Evolutionary conservation across 2,888 invertebrate genomes (phyloP).

Genomic region (Blastobasis adustella): DNA sequence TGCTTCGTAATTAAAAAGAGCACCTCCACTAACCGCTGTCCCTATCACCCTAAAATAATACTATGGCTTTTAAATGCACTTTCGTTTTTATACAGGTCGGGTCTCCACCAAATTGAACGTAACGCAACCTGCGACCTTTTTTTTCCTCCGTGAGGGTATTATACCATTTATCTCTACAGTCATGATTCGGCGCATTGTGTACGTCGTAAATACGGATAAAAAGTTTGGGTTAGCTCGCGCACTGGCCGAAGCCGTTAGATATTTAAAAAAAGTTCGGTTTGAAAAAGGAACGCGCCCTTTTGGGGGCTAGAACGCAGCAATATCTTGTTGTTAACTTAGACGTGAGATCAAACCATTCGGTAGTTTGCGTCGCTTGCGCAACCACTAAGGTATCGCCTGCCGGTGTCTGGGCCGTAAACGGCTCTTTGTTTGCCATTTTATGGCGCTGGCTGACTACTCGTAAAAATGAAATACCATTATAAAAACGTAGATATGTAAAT

Average conservation of each 20-base stretch:
- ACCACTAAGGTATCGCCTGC: conserved; percentile 6
- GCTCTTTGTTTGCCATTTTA: conserved; percentile 11
- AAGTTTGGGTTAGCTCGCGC: conserved; percentile 24
- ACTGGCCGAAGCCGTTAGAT: conserved; percentile 34
- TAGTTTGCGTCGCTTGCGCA: conserved; percentile 7
- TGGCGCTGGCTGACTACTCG: conserved; percentile 3
- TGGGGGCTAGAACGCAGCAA: not conserved
- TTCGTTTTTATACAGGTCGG: conserved; percentile 53
- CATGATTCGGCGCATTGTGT: conserved; percentile 61
- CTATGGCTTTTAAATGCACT: conserved; percentile 36
- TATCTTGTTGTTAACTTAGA: too few species aligned
- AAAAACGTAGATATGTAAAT: not conserved
- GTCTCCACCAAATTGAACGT: conserved; percentile 48
- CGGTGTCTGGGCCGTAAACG: conserved; percentile 4
- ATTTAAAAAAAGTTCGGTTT: conserved; percentile 35
- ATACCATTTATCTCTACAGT: conserved; percentile 62
- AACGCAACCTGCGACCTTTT: conserved; percentile 39
- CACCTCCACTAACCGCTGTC: too few species aligned
- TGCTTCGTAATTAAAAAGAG: too few species aligned
- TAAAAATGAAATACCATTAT: conserved; percentile 11
- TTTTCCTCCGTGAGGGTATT: conserved; percentile 39
- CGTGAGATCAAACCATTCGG: conserved; percentile 14
- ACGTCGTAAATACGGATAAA: conserved; percentile 50
- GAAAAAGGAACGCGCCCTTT: conserved; percentile 32
- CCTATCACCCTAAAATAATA: conserved; percentile 10